Percentiles rank a stretch among this genome's conserved stretches.
phyloP scores from a whole-genome alignment of 2,888 invertebrate species.

The Yponomeuta sedellus region DNA sequence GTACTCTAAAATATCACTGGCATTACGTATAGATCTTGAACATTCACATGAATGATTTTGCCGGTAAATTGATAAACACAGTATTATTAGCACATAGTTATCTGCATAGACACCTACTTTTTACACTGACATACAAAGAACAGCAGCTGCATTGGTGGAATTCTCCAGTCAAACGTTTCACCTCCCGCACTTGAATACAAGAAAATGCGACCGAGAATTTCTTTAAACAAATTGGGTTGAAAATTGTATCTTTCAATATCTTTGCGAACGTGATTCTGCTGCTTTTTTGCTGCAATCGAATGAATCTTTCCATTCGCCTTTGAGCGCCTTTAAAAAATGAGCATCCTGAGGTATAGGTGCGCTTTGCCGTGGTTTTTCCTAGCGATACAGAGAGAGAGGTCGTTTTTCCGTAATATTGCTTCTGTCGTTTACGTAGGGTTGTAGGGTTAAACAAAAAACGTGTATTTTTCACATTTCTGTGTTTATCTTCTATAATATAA shows the following conservation, averaged over 20 bases:
- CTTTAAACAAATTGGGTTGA: conserved; percentile 14
- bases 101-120: too few species aligned
- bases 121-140: not conserved
- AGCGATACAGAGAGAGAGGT: not conserved
- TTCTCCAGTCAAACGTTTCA: not conserved
- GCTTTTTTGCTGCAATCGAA: conserved; percentile 19
- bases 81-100: too few species aligned
- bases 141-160: not conserved
- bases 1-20: too few species aligned
- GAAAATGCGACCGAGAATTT: conserved; percentile 7
- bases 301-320: conserved; percentile 22
- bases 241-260: conserved; percentile 14
- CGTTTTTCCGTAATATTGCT: not conserved
- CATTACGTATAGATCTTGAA: too few species aligned
- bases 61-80: too few species aligned
- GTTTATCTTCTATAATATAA: too few species aligned
- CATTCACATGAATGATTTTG: too few species aligned
- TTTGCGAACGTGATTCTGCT: conserved; percentile 9
- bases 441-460: too few species aligned
- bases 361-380: conserved; percentile 18
- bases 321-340: conserved; percentile 26
- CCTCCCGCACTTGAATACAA: not conserved
- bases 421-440: not conserved
- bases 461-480: too few species aligned
- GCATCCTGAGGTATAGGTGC: conserved; percentile 18